phyloP scores from a whole-genome alignment of 2,888 invertebrate species.

The Pharmacophagus antenor region DNA sequence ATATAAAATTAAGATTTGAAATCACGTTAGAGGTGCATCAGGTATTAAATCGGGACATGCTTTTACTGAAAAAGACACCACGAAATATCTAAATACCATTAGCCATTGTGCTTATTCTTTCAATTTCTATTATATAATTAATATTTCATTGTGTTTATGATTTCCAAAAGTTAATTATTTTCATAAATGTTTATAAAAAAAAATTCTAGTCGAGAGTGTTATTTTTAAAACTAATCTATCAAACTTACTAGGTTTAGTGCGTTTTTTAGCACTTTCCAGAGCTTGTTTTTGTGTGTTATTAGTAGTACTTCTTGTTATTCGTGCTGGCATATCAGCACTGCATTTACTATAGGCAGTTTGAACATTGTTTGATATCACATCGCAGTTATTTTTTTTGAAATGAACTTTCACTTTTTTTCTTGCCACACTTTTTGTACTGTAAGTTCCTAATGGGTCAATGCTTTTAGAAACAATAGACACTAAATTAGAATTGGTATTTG shows the following conservation, averaged over 20 bases:
- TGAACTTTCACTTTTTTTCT: conserved; percentile 41
- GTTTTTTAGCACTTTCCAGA: conserved; percentile 35
- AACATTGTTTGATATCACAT: background rate
- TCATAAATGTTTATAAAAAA: no score
- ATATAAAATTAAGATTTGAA: conserved; percentile 31
- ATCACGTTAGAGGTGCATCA: no score
- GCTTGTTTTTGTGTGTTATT: background rate
- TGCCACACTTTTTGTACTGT: conserved; percentile 8
- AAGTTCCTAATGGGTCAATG: conserved; percentile 11
- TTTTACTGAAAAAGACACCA: no score
- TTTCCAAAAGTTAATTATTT: no score
- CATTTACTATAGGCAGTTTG: background rate
- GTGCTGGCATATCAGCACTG: background rate
- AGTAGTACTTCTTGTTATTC: background rate
- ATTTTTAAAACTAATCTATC: background rate
- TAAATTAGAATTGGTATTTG: conserved; percentile 19
- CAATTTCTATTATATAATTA: no score
- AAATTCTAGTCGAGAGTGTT: no score
- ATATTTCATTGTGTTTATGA: no score
- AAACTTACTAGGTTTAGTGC: conserved; percentile 44
- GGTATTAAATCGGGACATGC: no score
- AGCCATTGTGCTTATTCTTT: no score
- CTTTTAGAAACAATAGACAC: background rate
- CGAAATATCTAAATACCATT: no score
- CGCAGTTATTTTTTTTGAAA: background rate